Conservation (phyloP, 2,888 invertebrate species). For the Eupithecia tripunctaria region DNA sequence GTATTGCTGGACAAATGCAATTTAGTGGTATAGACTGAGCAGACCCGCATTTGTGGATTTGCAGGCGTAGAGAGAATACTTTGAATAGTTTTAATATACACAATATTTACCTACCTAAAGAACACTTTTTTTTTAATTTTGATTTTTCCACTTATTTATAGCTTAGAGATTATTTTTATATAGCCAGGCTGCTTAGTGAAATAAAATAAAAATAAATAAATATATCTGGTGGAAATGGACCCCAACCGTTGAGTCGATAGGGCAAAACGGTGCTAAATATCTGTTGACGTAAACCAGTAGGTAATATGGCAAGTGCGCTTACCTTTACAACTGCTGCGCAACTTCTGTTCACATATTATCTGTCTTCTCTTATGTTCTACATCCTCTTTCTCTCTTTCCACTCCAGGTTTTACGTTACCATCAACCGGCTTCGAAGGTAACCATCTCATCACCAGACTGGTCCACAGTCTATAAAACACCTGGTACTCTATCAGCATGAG, state of each 20-base stretch:
- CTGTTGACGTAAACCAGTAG: neutral
- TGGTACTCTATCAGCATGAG: conserved; percentile 68
- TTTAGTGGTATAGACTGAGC: too few species aligned
- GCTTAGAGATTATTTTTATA: neutral
- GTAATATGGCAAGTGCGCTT: neutral
- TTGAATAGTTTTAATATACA: too few species aligned
- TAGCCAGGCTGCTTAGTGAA: neutral
- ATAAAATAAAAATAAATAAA: too few species aligned
- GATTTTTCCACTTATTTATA: neutral
- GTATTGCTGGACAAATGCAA: too few species aligned
- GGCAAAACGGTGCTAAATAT: neutral
- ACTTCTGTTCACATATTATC: conserved; percentile 29
- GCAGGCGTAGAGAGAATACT: too few species aligned
- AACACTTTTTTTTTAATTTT: too few species aligned
- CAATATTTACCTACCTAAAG: too few species aligned
- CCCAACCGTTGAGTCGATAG: neutral
- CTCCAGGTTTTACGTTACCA: conserved; percentile 44
- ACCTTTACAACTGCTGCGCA: neutral
- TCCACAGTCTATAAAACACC: conserved; percentile 53
- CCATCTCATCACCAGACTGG: conserved; percentile 38
- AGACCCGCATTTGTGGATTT: too few species aligned
- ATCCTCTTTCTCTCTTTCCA: conserved; percentile 51
- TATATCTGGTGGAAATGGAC: neutral
- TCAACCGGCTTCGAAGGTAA: conserved; percentile 23
- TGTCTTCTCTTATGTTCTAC: conserved; percentile 54